Evolutionary conservation across 2,797 vertebrate species (phyloP).

Genomic region (Manis javanica): DNA sequence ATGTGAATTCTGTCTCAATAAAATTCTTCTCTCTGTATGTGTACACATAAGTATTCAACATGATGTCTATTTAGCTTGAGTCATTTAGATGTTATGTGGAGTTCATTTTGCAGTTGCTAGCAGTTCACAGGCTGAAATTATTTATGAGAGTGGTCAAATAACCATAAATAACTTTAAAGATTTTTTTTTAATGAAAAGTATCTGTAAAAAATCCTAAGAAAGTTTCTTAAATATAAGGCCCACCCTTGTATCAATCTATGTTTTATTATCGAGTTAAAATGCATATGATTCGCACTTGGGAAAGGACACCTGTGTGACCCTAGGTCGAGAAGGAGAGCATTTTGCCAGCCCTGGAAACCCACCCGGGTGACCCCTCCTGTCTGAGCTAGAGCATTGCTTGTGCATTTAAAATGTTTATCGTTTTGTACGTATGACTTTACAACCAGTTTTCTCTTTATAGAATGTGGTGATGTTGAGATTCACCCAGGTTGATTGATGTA

Average conservation of each 20-base stretch:
- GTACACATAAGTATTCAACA: fast-evolving
- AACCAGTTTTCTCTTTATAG: neutral
- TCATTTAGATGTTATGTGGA: neutral
- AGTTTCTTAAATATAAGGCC: neutral
- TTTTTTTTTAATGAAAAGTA: neutral
- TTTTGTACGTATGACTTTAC: neutral
- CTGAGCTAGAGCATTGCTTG: neutral
- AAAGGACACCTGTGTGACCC: neutral
- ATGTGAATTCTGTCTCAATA: neutral
- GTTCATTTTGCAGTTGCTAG: conserved; percentile 4
- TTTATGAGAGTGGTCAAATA: neutral
- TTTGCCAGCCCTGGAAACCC: fast-evolving
- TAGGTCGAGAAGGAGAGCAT: neutral
- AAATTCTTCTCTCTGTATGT: neutral
- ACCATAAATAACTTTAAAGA: neutral
- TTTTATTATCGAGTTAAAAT: neutral
- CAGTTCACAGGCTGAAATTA: neutral
- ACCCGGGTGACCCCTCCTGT: fast-evolving
- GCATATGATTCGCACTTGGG: fast-evolving
- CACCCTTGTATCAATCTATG: fast-evolving
- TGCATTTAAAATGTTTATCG: neutral
- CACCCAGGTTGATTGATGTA: fast-evolving
- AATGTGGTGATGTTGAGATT: fast-evolving
- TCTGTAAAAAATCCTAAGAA: neutral
- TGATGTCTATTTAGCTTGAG: neutral